These are phyloP conservation scores for Sylvia atricapilla DNA, from an alignment of 2,113 vertebrate species.

Conservation along the genomic window DNA sequence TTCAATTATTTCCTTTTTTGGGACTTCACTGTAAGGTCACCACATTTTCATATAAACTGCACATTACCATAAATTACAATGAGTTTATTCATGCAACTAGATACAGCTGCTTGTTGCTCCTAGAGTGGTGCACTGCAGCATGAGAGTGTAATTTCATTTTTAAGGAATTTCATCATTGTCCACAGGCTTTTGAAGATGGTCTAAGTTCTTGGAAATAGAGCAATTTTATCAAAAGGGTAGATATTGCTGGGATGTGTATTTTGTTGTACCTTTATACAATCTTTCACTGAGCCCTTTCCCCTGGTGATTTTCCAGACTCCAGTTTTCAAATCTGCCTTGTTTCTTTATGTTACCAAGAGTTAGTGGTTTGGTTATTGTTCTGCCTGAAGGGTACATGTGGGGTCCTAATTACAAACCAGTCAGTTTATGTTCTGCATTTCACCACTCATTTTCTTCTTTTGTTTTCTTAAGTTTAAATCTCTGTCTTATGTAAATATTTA, in stretches of 20 bases:
- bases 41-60: not conserved
- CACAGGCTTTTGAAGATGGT: not conserved
- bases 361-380: not conserved
- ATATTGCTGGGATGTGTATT: not conserved
- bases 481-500: not conserved
- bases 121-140: not conserved
- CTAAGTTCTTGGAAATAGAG: not conserved
- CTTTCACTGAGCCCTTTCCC: not conserved
- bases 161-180: not conserved
- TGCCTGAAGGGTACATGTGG: not conserved
- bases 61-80: not conserved
- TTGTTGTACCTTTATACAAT: not conserved
- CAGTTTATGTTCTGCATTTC: not conserved
- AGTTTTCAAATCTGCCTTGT: not conserved
- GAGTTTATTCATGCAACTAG: not conserved
- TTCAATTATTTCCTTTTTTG: not conserved
- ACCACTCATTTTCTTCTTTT: not conserved
- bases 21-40: not conserved
- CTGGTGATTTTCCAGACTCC: not conserved
- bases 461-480: not conserved
- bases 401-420: constrained; percentile 14
- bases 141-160: not conserved
- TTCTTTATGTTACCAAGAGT: not conserved
- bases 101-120: not conserved
- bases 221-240: not conserved